These are phyloP conservation scores for Argynnis bischoffii DNA, from an alignment of 2,888 invertebrate species.

Conservation along the genomic window DNA sequence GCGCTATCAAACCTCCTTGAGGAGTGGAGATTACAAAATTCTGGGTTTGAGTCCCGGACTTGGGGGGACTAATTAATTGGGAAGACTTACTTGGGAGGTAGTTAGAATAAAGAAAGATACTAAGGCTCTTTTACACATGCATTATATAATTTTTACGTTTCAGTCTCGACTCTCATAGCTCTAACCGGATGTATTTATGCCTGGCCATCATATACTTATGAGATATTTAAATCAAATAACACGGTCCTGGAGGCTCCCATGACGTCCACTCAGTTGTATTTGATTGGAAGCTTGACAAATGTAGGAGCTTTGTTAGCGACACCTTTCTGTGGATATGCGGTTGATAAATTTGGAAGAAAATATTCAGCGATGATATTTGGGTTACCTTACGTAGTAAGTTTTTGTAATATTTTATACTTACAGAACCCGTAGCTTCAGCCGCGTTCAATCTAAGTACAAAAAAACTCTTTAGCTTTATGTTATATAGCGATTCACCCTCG, in stretches of 20 bases:
- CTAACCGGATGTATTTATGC: conserved; percentile 66
- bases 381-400: conserved; percentile 65
- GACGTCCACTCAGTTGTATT: conserved; percentile 58
- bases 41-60: too few species aligned
- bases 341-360: conserved; percentile 66
- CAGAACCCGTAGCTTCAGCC: too few species aligned
- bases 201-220: conserved; percentile 72
- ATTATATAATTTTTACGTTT: neutral
- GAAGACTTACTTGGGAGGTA: neutral
- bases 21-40: too few species aligned
- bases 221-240: conserved; percentile 61
- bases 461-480: too few species aligned
- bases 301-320: conserved; percentile 62
- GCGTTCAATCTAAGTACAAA: too few species aligned
- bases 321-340: conserved; percentile 62
- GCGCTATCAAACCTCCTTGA: too few species aligned
- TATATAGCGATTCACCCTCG: too few species aligned
- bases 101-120: neutral
- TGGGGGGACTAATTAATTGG: too few species aligned
- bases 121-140: neutral
- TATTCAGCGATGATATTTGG: conserved; percentile 68
- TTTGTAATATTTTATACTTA: neutral
- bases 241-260: conserved; percentile 62
- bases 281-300: conserved; percentile 68
- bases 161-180: conserved; percentile 46